These are phyloP conservation scores for Tetranychus cinnabarinus DNA, from an alignment of 1,140 invertebrate genomes.

Conservation along the genomic window DNA sequence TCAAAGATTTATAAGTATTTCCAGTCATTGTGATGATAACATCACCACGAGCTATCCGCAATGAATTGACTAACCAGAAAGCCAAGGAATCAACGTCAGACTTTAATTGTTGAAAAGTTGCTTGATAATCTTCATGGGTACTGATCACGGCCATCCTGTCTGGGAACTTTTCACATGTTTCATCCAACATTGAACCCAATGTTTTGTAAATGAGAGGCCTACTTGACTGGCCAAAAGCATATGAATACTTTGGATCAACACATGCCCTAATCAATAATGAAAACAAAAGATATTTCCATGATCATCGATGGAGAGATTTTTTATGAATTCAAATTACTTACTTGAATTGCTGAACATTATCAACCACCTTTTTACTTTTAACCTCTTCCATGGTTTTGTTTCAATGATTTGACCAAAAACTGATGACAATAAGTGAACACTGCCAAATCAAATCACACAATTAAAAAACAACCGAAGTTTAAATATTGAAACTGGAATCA, in stretches of 20 bases:
- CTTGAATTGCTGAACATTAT: no score
- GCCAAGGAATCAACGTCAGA: conserved; percentile 5
- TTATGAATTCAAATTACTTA: no score
- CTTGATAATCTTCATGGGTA: conserved; percentile 4
- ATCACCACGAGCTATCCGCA: conserved; percentile 36
- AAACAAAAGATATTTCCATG: not conserved
- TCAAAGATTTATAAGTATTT: conserved; percentile 57
- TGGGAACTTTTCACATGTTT: not conserved
- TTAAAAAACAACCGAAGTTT: no score
- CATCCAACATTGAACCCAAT: not conserved
- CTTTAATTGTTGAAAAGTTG: conserved; percentile 8
- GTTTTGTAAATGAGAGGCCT: not conserved
- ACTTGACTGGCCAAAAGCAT: not conserved
- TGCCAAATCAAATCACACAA: no score
- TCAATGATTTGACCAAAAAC: no score
- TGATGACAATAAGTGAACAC: no score
- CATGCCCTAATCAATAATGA: not conserved
- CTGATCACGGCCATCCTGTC: conserved; percentile 1
- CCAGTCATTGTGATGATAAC: conserved; percentile 66
- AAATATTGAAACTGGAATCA: no score
- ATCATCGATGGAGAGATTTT: no score
- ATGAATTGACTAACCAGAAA: not conserved
- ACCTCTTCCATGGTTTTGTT: no score
- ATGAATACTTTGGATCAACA: not conserved
- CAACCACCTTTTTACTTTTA: no score